phyloP scores from a whole-genome alignment of 2,888 invertebrate species.

The Drosophila affinis region DNA sequence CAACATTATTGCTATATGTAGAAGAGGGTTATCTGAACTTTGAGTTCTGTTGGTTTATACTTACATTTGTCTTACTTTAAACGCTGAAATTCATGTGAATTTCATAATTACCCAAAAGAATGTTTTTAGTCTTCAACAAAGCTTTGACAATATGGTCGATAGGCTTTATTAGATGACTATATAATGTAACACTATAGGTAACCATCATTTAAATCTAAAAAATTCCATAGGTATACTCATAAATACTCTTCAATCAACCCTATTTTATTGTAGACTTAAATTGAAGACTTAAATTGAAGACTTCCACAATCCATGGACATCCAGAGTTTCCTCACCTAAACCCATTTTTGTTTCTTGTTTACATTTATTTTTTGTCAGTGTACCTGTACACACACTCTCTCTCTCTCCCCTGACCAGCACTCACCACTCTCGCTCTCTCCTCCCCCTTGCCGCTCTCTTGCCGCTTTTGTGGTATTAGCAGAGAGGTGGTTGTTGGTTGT shows the following conservation, averaged over 20 bases:
- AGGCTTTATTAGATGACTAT: no score
- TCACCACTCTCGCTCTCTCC: constrained; percentile 3
- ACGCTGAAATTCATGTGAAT: fast-evolving
- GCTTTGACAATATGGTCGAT: background rate
- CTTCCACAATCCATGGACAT: background rate
- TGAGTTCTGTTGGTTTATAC: background rate
- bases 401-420: constrained; percentile 26
- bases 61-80: no score
- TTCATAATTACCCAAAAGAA: background rate
- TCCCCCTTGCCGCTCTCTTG: constrained; percentile 36
- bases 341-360: background rate
- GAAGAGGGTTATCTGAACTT: no score
- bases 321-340: background rate
- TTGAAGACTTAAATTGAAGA: no score
- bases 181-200: no score
- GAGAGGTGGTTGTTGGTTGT: constrained; percentile 58
- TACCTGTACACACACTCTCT: constrained; percentile 13
- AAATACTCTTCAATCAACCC: background rate
- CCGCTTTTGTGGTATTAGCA: constrained; percentile 53
- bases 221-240: background rate
- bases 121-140: background rate
- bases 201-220: background rate
- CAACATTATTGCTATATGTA: no score
- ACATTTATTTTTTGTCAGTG: background rate
- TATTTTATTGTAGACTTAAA: background rate